Base-by-base conservation (phyloP, 1,140 invertebrate genomes). In the Drosophila watanabei region DNA sequence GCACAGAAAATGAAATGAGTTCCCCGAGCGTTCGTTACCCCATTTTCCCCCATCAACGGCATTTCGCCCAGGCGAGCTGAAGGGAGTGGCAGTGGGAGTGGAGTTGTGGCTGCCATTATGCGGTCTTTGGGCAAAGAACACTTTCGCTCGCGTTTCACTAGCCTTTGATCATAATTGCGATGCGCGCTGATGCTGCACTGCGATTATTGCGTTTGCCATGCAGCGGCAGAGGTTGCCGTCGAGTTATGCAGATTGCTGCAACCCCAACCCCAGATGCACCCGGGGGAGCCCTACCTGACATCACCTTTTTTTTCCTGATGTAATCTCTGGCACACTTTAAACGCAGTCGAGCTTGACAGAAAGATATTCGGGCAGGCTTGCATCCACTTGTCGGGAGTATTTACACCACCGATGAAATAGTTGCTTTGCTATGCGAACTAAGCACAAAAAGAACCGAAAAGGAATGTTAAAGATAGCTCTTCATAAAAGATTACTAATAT, bases 101-200 rank as follows among this genome's bases (percentile, higher is more conserved):
- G 32, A 56, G 52, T 32, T 66, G 48, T 35, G 48, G 72, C 52
- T 35, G 60, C 35, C 68, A 77, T 81, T 76, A 73, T 69, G 63
- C 63, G 82, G 72, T 85, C 68, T 78, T 80, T 64, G 69, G 63
- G 76, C 60, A 52, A 66, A 64, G 57, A 76, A 68, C 76, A 69
- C 43, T 68, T 82, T 75, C 54, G 49, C 49, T 64, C 18, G 33
- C 58, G 35, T 51, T 72, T 59, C 52, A 59, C 52, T 37, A 49
- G 66, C 70, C 70, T 65, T 73, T 59, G 48, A 66, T 62, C 77
- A 62, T 65, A 80, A 80, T 66, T 73, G 62, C 62, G 54, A 59
- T 65, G 39, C 51, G 58, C 68, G 75, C 41, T 73, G 82, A 77
- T 73, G 68, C 56, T 63, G 39, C 70, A 41, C 39, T 58, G 37